Percentiles rank a stretch among this genome's conserved stretches.
Evolutionary conservation across 2,888 invertebrate genomes (phyloP).

Genomic region (Ptycholaimellus sp.): DNA sequence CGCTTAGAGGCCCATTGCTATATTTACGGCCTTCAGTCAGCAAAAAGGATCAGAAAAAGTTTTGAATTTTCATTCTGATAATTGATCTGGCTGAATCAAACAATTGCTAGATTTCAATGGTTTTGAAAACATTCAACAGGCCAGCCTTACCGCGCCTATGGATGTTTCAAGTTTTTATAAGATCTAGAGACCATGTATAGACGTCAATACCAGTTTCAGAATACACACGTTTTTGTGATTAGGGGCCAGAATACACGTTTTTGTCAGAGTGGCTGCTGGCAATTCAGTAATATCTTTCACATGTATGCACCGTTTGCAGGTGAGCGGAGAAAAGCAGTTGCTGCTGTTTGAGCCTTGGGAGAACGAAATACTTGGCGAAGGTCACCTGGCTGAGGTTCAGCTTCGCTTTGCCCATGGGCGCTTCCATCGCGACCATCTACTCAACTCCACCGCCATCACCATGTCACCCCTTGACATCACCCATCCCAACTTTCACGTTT

Average conservation of each 20-base stretch:
- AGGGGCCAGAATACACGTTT: too few relatives aligned
- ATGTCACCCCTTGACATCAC: slow-evolving; percentile 24
- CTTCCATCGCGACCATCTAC: slow-evolving; percentile 17
- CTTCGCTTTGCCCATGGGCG: slow-evolving; percentile 12
- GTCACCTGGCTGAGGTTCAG: slow-evolving; percentile 24
- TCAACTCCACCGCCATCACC: slow-evolving; percentile 26
- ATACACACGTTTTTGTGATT: too few relatives aligned
- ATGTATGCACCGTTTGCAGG: not conserved
- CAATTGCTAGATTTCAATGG: too few relatives aligned
- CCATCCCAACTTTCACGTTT: slow-evolving; percentile 22
- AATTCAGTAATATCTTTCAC: too few relatives aligned
- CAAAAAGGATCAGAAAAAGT: too few relatives aligned
- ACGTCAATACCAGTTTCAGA: too few relatives aligned
- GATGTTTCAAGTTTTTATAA: too few relatives aligned
- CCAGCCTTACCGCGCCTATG: too few relatives aligned
- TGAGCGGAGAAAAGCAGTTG: slow-evolving; percentile 24
- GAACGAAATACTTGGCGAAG: slow-evolving; percentile 22
- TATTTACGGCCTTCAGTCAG: not conserved
- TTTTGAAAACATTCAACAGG: not conserved
- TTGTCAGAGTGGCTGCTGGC: too few relatives aligned
- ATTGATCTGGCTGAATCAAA: too few relatives aligned
- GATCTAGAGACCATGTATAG: too few relatives aligned
- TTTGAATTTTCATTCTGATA: too few relatives aligned
- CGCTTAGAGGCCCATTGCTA: not conserved
- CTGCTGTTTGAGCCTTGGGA: slow-evolving; percentile 24